phyloP scores from a whole-genome alignment of 2,888 invertebrate genomes.

The Harpalus rufipes region DNA sequence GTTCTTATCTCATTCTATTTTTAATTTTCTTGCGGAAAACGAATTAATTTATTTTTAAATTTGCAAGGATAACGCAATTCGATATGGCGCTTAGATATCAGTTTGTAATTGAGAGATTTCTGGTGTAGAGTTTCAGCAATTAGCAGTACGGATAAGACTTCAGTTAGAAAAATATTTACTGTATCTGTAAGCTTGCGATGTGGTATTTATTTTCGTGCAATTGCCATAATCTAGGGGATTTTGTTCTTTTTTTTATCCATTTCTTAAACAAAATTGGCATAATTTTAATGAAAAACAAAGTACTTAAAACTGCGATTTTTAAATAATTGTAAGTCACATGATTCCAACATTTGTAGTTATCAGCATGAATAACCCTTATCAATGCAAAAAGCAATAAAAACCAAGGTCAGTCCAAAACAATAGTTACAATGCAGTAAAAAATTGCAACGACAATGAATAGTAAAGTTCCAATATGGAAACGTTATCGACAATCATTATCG shows the following conservation, averaged over 20 bases:
- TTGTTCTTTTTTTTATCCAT: too few relatives aligned
- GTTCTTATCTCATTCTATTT: conserved; percentile 42
- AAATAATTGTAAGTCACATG: conserved; percentile 41
- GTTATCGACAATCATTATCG: conserved; percentile 50
- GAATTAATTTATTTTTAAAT: conserved; percentile 26
- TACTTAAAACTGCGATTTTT: background rate
- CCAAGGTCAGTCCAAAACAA: conserved; percentile 42
- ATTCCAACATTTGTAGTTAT: conserved; percentile 11
- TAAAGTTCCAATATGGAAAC: conserved; percentile 28
- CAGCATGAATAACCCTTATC: conserved; percentile 49
- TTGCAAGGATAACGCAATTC: background rate
- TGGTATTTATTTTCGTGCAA: conserved; percentile 44
- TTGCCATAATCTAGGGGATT: conserved; percentile 38
- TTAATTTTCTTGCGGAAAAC: conserved; percentile 3
- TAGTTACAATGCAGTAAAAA: conserved; percentile 34
- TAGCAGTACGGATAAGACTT: conserved; percentile 11
- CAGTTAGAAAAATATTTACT: conserved; percentile 30
- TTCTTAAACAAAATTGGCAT: background rate
- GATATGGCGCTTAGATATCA: conserved; percentile 15
- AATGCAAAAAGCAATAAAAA: conserved; percentile 45
- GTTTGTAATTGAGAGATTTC: background rate
- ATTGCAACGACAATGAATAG: conserved; percentile 47
- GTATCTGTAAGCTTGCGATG: background rate
- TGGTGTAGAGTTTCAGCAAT: conserved; percentile 28
- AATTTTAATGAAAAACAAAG: background rate